A percentile compares a stretch with the other conserved stretches of the same genome.
Conservation (phyloP, 2,113 vertebrate species). For the Rhagologus leucostigma region DNA sequence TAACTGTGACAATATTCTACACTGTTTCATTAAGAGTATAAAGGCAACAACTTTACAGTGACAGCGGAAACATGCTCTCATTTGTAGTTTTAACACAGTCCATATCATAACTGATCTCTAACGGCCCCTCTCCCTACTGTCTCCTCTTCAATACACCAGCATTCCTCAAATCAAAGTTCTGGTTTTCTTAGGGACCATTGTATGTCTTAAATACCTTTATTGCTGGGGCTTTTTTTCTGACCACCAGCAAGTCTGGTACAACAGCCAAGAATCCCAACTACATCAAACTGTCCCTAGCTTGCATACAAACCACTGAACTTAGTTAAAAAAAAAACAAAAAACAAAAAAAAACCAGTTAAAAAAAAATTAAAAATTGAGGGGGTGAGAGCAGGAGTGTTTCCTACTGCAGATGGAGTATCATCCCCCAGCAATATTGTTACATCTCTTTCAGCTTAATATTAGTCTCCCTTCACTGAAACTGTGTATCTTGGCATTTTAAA, state of each 20-base stretch:
- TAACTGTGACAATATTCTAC: neutral
- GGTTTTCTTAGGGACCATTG: neutral
- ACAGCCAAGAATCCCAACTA: neutral
- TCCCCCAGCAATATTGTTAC: conserved; percentile 54
- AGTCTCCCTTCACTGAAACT: conserved; percentile 62
- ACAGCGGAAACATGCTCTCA: neutral
- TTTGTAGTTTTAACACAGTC: neutral
- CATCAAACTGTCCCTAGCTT: neutral
- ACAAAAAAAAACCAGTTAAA: neutral
- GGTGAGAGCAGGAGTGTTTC: neutral
- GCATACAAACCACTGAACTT: neutral
- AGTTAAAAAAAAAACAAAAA: neutral
- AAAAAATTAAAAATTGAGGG: rapidly evolving
- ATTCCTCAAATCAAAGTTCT: neutral
- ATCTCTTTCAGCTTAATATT: conserved; percentile 53
- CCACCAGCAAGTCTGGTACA: neutral
- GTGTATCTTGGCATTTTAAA: conserved; percentile 69
- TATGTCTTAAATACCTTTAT: neutral
- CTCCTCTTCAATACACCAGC: neutral
- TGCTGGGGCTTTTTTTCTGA: neutral
- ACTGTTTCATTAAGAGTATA: neutral
- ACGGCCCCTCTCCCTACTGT: neutral
- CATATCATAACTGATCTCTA: neutral
- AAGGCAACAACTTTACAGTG: neutral
- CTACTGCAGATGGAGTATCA: conserved; percentile 16